Evolutionary conservation across 2,888 invertebrate genomes (phyloP).

Genomic region (Drosophila cognata): DNA sequence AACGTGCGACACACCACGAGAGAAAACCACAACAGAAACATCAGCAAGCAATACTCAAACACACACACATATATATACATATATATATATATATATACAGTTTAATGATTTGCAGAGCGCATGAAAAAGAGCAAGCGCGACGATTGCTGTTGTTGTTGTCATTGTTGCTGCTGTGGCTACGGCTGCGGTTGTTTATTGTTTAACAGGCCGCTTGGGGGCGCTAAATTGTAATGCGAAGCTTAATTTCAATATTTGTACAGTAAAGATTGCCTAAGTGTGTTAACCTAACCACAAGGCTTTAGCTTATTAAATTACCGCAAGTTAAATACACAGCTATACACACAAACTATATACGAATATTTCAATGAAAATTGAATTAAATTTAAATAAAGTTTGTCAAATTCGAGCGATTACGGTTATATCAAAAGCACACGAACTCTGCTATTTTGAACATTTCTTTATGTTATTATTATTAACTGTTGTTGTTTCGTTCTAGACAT

Average conservation of each 20-base stretch:
- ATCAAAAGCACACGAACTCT: not conserved
- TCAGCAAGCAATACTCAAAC: slow-evolving; percentile 16
- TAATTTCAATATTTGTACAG: slow-evolving; percentile 53
- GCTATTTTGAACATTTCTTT: not conserved
- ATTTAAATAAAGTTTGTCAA: not conserved
- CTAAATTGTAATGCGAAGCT: slow-evolving; percentile 71
- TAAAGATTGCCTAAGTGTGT: slow-evolving; percentile 45
- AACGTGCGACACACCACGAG: slow-evolving; percentile 58
- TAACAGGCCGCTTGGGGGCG: slow-evolving; percentile 73
- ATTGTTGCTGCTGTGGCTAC: slow-evolving; percentile 27
- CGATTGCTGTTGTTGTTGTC: slow-evolving; percentile 33
- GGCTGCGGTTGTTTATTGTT: slow-evolving; percentile 65
- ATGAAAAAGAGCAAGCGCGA: slow-evolving; percentile 19
- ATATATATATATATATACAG: not conserved
- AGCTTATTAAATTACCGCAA: slow-evolving; percentile 21
- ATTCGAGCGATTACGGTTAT: not conserved
- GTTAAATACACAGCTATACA: not conserved
- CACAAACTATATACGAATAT: not conserved
- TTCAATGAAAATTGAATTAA: not conserved
- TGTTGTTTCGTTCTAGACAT: not conserved
- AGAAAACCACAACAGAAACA: slow-evolving; percentile 59
- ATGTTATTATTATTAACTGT: not conserved
- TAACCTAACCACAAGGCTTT: slow-evolving; percentile 27
- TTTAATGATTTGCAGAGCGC: slow-evolving; percentile 26
- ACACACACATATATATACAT: slow-evolving; percentile 13